A percentile compares a stretch with the other conserved stretches of the same genome.
Evolutionary conservation across 2,797 vertebrate species (phyloP).

Genomic region (Silurus aristotelis): DNA sequence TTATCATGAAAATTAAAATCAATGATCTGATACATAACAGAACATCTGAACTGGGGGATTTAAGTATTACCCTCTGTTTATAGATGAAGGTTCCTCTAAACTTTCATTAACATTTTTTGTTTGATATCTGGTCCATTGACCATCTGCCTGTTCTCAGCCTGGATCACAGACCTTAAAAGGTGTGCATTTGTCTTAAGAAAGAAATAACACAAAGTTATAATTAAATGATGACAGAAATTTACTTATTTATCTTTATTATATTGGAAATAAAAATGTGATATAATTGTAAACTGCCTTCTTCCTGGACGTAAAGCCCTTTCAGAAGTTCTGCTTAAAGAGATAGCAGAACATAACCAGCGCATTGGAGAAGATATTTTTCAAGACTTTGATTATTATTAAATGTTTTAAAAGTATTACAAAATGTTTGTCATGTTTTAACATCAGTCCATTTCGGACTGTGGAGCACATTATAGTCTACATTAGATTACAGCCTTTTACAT

Average conservation of each 20-base stretch:
- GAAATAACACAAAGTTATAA: neutral
- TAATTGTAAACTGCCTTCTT: neutral
- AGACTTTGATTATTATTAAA: neutral
- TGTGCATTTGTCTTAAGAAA: neutral
- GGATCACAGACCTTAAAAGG: neutral
- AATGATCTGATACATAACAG: slow-evolving; percentile 21
- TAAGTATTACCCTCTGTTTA: neutral
- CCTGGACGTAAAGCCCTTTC: neutral
- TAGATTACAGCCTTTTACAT: neutral
- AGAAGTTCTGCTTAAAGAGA: neutral
- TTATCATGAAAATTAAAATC: slow-evolving; percentile 39
- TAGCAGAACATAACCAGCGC: neutral
- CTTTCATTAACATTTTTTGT: slow-evolving; percentile 18
- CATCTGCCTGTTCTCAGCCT: neutral
- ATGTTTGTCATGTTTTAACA: neutral
- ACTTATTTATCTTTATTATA: neutral
- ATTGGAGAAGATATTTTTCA: neutral
- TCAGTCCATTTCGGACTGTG: neutral
- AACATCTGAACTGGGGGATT: neutral
- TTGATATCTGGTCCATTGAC: slow-evolving; percentile 10
- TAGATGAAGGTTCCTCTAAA: neutral
- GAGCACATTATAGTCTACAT: neutral
- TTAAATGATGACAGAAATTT: too few species aligned
- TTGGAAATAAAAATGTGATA: neutral
- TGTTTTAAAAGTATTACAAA: neutral